These are phyloP conservation scores for Meriones unguiculatus DNA, from an alignment of 2,113 vertebrate species.

Conservation along the genomic window DNA sequence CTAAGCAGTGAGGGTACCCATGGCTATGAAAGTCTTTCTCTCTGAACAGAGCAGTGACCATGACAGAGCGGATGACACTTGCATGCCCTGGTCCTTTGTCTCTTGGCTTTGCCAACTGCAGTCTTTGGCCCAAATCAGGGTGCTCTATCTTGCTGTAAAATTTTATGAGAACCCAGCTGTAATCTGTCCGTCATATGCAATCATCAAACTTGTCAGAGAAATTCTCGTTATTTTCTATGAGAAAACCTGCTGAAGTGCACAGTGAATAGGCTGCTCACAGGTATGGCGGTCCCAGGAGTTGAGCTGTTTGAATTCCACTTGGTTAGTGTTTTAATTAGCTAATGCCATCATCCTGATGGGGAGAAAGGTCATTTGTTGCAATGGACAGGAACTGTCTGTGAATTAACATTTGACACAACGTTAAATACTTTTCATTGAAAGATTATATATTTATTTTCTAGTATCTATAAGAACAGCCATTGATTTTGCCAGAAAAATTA, in stretches of 20 bases:
- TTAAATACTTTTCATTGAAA: not conserved
- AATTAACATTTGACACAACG: not conserved
- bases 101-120: not conserved
- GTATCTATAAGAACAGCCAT: not conserved
- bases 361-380: not conserved
- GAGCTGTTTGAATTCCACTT: not conserved
- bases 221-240: not conserved
- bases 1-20: not conserved
- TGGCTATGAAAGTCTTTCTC: not conserved
- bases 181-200: not conserved
- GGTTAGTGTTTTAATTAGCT: constrained; percentile 28
- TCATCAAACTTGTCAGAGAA: not conserved
- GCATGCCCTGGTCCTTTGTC: not conserved
- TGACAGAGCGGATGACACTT: not conserved
- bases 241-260: not conserved
- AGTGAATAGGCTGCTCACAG: not conserved
- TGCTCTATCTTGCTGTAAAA: not conserved
- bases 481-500: constrained; percentile 6
- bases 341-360: not conserved
- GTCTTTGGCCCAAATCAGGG: not conserved
- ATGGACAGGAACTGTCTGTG: not conserved
- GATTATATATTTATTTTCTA: not conserved
- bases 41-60: not conserved
- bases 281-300: not conserved
- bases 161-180: not conserved